phyloP scores from a whole-genome alignment of 64 coral and sea anemone genomes.

The Acropora yongei region DNA sequence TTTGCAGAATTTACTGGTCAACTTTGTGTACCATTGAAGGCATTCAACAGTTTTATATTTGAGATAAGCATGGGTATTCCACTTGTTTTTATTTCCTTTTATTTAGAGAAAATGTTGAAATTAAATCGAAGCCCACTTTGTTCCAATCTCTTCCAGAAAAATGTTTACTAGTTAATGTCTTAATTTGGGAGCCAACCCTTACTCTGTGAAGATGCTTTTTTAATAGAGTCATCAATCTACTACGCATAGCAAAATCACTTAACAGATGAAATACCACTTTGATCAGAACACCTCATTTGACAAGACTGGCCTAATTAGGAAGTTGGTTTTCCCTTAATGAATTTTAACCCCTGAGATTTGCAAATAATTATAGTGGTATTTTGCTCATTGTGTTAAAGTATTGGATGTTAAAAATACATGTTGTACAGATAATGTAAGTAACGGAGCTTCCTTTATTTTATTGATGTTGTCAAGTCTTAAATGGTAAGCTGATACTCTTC shows the following conservation, averaged over 20 bases:
- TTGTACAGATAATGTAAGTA: background rate
- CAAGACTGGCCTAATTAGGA: background rate
- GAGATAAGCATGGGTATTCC: no score
- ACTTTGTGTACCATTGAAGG: constrained; percentile 1
- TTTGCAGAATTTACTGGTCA: background rate
- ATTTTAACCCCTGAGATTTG: background rate
- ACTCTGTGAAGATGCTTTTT: background rate
- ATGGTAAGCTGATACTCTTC: background rate
- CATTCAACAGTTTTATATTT: background rate
- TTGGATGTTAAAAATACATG: background rate
- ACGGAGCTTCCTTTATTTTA: background rate
- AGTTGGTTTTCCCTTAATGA: background rate
- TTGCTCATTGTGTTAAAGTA: background rate
- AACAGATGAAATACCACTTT: background rate
- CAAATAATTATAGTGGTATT: background rate
- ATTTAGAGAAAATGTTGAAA: background rate
- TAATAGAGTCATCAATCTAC: background rate
- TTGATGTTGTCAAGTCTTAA: background rate
- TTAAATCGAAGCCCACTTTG: background rate
- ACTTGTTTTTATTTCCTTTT: background rate
- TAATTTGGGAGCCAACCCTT: background rate
- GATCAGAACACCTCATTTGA: background rate
- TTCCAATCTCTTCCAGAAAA: background rate
- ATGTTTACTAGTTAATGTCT: background rate
- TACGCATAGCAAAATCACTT: background rate